Evolutionary conservation across 1,140 invertebrate genomes (phyloP).

Genomic region (Drosophila bocki): DNA sequence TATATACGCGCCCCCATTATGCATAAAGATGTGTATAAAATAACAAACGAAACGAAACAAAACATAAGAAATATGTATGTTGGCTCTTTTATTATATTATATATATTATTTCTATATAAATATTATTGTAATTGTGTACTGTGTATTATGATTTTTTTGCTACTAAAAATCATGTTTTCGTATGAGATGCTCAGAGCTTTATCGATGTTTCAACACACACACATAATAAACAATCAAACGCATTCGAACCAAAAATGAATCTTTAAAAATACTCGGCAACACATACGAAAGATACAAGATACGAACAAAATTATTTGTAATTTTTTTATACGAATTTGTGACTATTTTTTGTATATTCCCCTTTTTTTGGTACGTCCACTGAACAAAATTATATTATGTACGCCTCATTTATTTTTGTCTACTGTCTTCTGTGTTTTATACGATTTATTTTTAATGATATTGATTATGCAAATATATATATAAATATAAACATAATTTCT

Average conservation of each 20-base stretch:
- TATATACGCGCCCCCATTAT: slow-evolving; percentile 63
- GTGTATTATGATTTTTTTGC: slow-evolving; percentile 70
- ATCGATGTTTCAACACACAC: slow-evolving; percentile 52
- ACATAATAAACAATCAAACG: slow-evolving; percentile 33
- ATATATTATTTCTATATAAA: slow-evolving; percentile 55
- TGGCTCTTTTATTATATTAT: slow-evolving; percentile 66
- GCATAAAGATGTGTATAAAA: slow-evolving; percentile 56
- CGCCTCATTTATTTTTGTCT: slow-evolving; percentile 46
- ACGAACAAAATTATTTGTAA: slow-evolving; percentile 53
- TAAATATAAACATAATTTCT: slow-evolving; percentile 73
- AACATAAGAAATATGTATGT: slow-evolving; percentile 57
- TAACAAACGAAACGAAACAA: slow-evolving; percentile 62
- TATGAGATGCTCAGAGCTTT: slow-evolving; percentile 56
- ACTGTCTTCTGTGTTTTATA: slow-evolving; percentile 52
- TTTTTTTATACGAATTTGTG: slow-evolving; percentile 50
- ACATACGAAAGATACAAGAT: slow-evolving; percentile 31
- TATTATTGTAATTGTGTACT: slow-evolving; percentile 56
- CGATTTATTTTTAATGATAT: slow-evolving; percentile 64
- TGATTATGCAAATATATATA: slow-evolving; percentile 79
- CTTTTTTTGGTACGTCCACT: slow-evolving; percentile 56
- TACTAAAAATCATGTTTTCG: slow-evolving; percentile 35
- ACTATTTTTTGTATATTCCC: slow-evolving; percentile 42
- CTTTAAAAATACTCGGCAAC: slow-evolving; percentile 64
- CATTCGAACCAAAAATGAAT: slow-evolving; percentile 74
- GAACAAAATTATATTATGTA: slow-evolving; percentile 63